Evolutionary conservation across 2,888 invertebrate genomes (phyloP), one percentile per base, ranked within the genome.

Genomic region (Imbricaverruca yamaguchii): DNA sequence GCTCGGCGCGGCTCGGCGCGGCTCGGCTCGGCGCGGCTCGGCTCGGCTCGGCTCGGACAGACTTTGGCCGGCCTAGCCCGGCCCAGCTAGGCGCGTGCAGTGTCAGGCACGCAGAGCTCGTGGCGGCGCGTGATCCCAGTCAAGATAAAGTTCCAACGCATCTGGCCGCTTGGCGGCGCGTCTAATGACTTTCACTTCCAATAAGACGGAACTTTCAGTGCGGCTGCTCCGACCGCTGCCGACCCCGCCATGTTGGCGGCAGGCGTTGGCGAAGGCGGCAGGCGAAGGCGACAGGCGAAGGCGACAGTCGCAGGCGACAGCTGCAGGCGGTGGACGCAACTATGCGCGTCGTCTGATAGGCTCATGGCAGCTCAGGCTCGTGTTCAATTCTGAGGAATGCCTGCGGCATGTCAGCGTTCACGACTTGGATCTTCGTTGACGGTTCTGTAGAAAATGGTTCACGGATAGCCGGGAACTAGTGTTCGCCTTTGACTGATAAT

Each of bases 171-270:
- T 15, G 69, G 0, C 69, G 69, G 15, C 69, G 69, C 69, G 39
- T 15, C 25, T 69, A 69, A 69, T 69, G 69, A 69, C 69, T 69
- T 69, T 69, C 69, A 69, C 69, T 69, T 69, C 69, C 69, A 69
- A 69, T 69, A 69, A 69, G 69, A 39, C 69, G 39, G 69, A 69
- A 39, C 39, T 39, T 69, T 39, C 15, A 15, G 69, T 23, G 69
- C 69, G 69, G 9, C 69, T 23, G 39, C 39, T 39, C 39, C 39
- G 39, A 39, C 39, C 39, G 39, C 39, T 39, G 39, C 39, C 39
- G 39, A 39, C 39, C 39, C 39, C 39, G 39, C 39, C 39, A 4
- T 39, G 39, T 39, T 39, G 39, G 39, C 39, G 39, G 23, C 67
- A 23, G 25, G 25, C 23, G 23, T 25, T 10, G 25, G 25, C 23